Evolutionary conservation across 2,888 invertebrate genomes (phyloP), one percentile per base, ranked within the genome.

Genomic region (Pammene fasciana): DNA sequence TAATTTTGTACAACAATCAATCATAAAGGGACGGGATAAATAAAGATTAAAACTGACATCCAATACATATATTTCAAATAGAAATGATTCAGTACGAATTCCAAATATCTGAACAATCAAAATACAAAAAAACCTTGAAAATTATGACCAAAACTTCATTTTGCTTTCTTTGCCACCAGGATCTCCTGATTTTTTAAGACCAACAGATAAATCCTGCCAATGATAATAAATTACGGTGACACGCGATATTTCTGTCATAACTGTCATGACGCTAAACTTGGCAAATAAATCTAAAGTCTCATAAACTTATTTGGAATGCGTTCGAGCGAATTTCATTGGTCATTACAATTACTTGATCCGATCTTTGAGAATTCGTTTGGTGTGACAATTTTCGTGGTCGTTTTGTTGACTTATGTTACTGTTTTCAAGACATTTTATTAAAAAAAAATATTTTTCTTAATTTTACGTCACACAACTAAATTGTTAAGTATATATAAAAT

Each of bases 301-400:
- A 59, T 59, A 59, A 59, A 59, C 59, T 45, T 59, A 59, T 59
- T 57, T 9, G 59, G 45, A 59, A 59, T 59, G 45, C 45, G 14
- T 59, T n/a, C n/a, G 45, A 43, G 43, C 57, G 18, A 59, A 45
- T 45, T 26, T 59, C 45, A 59, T 18, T 59, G 45, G 45, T 45
- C 59, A 45, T 18, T 59, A 34, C 59, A 59, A 59, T 45, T 45
- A 34, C n/a, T 26, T 34, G 45, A 10, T 18, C 11, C 34, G 34
- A 34, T 13, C 18, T 26, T 10, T 13, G 14, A 14, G 45, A 34
- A n/a, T 45, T 45, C 14, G 6, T 43, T 18, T 56, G 16, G 38
- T 0, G 57, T 57, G 38, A 43, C 8, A 18, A 7, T 18, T 57
- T n/a, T 0, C 34, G 3, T 55, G 34, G 43, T 34, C 10, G 45